Evolutionary conservation across 1,140 invertebrate genomes (phyloP).

Genomic region (Brachionus asplanchnoidis): DNA sequence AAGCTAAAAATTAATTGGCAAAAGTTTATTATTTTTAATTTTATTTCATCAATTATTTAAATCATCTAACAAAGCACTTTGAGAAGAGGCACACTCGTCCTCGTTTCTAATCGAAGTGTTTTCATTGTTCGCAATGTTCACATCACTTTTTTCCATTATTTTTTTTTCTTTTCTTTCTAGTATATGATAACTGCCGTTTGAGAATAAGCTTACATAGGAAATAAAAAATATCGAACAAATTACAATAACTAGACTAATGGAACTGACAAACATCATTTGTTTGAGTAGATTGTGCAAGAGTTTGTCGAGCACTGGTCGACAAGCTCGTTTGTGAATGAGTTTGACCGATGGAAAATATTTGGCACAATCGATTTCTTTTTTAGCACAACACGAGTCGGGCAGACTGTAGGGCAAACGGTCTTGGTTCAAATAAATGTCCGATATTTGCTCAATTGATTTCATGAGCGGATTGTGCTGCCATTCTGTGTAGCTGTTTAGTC

Average conservation of each 20-base stretch:
- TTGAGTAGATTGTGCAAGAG: background rate
- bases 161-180: background rate
- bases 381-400: background rate
- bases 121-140: background rate
- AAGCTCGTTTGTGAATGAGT: background rate
- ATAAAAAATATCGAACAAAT: background rate
- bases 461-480: background rate
- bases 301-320: background rate
- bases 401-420: background rate
- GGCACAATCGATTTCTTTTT: background rate
- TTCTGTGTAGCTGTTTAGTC: background rate
- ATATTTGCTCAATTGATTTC: background rate
- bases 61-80: constrained; percentile 40
- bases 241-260: background rate
- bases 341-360: background rate
- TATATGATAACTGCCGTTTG: background rate
- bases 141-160: too few relatives aligned
- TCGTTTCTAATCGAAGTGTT: background rate
- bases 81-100: background rate
- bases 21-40: background rate
- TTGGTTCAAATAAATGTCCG: background rate
- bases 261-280: background rate
- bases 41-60: too few relatives aligned
- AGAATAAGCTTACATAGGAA: background rate
- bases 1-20: background rate